Conservation (phyloP, 2,888 invertebrate species). For the Desoria tigrina region DNA sequence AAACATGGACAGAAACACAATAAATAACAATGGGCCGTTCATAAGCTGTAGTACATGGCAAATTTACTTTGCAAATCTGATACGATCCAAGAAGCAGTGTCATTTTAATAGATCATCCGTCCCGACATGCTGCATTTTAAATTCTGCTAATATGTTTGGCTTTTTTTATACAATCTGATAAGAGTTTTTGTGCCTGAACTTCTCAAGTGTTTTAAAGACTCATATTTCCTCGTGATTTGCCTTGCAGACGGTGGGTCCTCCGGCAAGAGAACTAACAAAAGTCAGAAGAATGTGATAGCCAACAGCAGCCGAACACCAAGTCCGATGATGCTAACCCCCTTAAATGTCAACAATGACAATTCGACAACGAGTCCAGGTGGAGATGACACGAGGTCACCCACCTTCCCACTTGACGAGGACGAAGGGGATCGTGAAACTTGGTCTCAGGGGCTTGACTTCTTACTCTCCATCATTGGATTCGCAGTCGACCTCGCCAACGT, state of each 20-base stretch:
- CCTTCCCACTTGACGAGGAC: slow-evolving; percentile 9
- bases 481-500: slow-evolving; percentile 53
- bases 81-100: no score
- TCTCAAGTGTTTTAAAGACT: no score
- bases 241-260: no score
- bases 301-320: slow-evolving; percentile 18
- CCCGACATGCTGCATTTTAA: no score
- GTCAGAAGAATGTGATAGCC: slow-evolving; percentile 12
- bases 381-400: slow-evolving; percentile 2
- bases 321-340: slow-evolving; percentile 27
- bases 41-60: no score
- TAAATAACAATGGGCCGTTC: not conserved
- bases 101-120: no score
- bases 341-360: not conserved
- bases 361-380: not conserved
- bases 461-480: slow-evolving; percentile 53
- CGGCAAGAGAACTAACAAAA: not conserved
- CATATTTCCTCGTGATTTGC: no score
- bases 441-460: slow-evolving; percentile 52
- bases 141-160: not conserved
- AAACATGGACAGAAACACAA: not conserved
- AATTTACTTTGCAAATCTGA: no score
- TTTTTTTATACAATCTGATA: no score
- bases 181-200: no score
- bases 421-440: slow-evolving; percentile 51